A percentile compares a stretch with the other conserved stretches of the same genome.
phyloP scores from a whole-genome alignment of 2,888 invertebrate species.

The Mythimna albipuncta region DNA sequence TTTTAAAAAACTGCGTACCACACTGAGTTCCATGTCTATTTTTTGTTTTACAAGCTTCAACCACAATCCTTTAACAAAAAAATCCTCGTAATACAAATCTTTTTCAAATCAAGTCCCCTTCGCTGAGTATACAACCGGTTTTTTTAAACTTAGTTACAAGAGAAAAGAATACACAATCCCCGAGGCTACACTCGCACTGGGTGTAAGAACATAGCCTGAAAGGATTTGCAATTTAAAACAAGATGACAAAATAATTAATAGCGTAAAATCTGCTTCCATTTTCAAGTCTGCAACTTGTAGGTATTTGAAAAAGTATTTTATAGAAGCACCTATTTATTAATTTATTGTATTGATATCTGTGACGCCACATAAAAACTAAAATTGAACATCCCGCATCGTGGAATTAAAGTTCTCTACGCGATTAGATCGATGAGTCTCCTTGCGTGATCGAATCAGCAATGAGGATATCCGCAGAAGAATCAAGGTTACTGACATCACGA shows the following conservation, averaged over 20 bases:
- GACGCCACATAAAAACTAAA: too few relatives aligned
- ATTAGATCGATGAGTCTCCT: too few relatives aligned
- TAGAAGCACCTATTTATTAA: too few relatives aligned
- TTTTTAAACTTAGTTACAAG: constrained; percentile 30
- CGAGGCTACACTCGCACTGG: background rate
- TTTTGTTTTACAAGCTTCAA: background rate
- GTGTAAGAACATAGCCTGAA: background rate
- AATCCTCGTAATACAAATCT: background rate
- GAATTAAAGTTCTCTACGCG: too few relatives aligned
- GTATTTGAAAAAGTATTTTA: too few relatives aligned
- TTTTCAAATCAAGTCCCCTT: constrained; percentile 27
- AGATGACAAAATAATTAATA: background rate
- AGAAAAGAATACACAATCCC: constrained; percentile 12
- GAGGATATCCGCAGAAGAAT: too few relatives aligned
- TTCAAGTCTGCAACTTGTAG: background rate
- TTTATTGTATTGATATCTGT: too few relatives aligned
- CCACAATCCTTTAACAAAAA: background rate
- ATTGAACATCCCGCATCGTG: too few relatives aligned
- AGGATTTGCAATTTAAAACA: constrained; percentile 25
- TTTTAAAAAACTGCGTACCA: too few relatives aligned
- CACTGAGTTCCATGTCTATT: too few relatives aligned
- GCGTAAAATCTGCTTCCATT: background rate
- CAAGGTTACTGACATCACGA: too few relatives aligned
- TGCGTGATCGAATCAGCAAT: too few relatives aligned
- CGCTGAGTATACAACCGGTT: background rate